phyloP scores from a whole-genome alignment of 2,888 invertebrate genomes.

The Philereme transversata region DNA sequence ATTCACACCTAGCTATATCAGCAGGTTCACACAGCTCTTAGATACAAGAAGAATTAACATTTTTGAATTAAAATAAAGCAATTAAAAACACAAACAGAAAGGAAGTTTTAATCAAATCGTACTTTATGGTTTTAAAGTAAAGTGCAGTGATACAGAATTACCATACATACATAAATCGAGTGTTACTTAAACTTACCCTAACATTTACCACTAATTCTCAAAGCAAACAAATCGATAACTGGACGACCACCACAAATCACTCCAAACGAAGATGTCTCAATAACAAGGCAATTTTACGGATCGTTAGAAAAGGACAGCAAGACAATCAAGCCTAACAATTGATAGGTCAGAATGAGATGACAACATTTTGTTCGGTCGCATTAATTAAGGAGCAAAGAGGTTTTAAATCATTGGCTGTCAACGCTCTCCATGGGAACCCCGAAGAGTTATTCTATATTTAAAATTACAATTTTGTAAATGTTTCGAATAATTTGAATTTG shows the following conservation, averaged over 20 bases:
- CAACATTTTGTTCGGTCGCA: constrained; percentile 58
- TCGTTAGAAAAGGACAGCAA: constrained; percentile 50
- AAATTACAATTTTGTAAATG: constrained; percentile 80
- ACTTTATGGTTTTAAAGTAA: constrained; percentile 44
- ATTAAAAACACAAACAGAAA: constrained; percentile 15
- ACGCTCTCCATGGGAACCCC: constrained; percentile 81
- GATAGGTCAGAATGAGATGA: constrained; percentile 57
- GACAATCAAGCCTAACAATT: constrained; percentile 30
- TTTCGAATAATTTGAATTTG: constrained; percentile 71
- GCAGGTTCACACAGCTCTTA: too few relatives aligned
- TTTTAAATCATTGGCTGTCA: constrained; percentile 81
- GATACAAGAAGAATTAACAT: too few relatives aligned
- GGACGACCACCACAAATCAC: constrained; percentile 72
- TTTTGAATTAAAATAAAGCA: constrained; percentile 5
- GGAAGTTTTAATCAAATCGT: constrained; percentile 10
- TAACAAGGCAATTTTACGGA: constrained; percentile 67
- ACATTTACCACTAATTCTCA: constrained; percentile 74
- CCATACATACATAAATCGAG: constrained; percentile 68
- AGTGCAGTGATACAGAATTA: constrained; percentile 66
- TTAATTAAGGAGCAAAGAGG: constrained; percentile 77
- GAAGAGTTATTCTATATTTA: constrained; percentile 83
- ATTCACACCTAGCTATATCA: too few relatives aligned
- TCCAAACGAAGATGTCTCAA: constrained; percentile 75
- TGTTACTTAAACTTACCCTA: constrained; percentile 38
- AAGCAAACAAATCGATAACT: constrained; percentile 81